These are phyloP conservation scores for Stomatorhinus walkeri DNA, from an alignment of 2,797 vertebrate species.

Conservation along the genomic window DNA sequence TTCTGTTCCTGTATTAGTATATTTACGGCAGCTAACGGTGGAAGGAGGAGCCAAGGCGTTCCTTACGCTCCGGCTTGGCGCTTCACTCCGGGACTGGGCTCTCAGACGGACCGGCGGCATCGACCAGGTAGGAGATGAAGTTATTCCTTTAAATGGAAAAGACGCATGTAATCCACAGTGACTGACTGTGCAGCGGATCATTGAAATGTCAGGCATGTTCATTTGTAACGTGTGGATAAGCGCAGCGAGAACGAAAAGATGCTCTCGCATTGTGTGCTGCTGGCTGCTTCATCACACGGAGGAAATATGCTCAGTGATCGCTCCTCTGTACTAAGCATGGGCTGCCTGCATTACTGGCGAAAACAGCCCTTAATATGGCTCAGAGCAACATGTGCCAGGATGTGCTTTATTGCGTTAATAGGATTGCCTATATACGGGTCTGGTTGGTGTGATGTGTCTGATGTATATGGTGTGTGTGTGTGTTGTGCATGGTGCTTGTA, in stretches of 20 bases:
- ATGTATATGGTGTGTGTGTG: background rate
- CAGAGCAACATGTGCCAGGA: background rate
- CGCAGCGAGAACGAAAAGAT: background rate
- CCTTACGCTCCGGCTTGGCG: slow-evolving; percentile 29
- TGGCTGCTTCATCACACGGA: background rate
- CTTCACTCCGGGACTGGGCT: slow-evolving; percentile 49
- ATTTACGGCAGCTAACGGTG: slow-evolving; percentile 23
- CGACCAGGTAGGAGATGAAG: slow-evolving; percentile 57
- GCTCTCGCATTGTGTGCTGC: background rate
- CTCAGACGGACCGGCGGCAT: slow-evolving; percentile 52
- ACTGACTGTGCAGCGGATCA: background rate
- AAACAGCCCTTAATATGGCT: background rate
- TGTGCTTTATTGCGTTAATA: background rate
- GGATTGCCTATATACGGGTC: background rate
- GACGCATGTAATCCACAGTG: background rate
- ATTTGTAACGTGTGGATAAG: background rate
- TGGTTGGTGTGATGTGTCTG: background rate
- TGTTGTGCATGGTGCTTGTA: background rate
- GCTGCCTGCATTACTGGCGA: background rate
- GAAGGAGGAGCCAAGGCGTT: slow-evolving; percentile 45
- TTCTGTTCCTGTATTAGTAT: background rate
- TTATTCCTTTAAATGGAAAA: background rate
- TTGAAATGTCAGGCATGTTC: background rate
- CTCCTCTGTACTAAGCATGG: background rate
- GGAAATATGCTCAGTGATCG: background rate